Evolutionary conservation across 2,113 vertebrate species (phyloP), one percentile per base, ranked within the genome.

Genomic region (Cervus canadensis): DNA sequence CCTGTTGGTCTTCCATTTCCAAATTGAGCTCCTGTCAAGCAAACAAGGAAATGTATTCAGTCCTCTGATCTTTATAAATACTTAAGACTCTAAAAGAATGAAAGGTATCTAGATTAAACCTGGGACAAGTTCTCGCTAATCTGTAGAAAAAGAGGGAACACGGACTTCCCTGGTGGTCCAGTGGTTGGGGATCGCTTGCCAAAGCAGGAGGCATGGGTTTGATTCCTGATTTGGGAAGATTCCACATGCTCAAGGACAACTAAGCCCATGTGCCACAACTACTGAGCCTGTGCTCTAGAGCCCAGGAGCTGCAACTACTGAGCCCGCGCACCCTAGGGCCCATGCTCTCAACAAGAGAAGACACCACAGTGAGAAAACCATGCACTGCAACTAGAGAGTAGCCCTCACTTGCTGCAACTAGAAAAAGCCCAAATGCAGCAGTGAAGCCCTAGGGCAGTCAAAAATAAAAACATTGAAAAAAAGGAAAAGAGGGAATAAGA

Each of bases 1-100:
- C 99, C 6, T 99, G 98, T 88, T 99, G 99, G 98, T 99, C 99
- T 97, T 98, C 98, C 99, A 99, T 98, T 98, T 99, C 99, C 0
- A 97, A 98, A 97, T 97, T 99, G 92, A 99, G 99, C 43, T 99
- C 99, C 99, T 99, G 98, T 76, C 81, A 96, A 94, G 94, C 43
- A 98, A 95, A 97, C 2, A 95, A 97, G 0, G 6, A 90, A 57
- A 96, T 45, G 0, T 19, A 88, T 15, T 0, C 2, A 67, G 74
- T 9, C 23, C 59, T 60, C 2, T 10, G 45, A 45, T 19, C 17
- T 0, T 33, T 96, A 74, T 57, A 94, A 83, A 89, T 62, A 92
- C 93, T 74, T 57, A 89, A 86, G 16, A 91, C 33, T 50, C 26
- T 84, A 57, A 71, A 93, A 87, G 94, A 30, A 96, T 92, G 36